Evolutionary conservation across 2,888 invertebrate genomes (phyloP).

Genomic region (Trissolcus brochymenae): DNA sequence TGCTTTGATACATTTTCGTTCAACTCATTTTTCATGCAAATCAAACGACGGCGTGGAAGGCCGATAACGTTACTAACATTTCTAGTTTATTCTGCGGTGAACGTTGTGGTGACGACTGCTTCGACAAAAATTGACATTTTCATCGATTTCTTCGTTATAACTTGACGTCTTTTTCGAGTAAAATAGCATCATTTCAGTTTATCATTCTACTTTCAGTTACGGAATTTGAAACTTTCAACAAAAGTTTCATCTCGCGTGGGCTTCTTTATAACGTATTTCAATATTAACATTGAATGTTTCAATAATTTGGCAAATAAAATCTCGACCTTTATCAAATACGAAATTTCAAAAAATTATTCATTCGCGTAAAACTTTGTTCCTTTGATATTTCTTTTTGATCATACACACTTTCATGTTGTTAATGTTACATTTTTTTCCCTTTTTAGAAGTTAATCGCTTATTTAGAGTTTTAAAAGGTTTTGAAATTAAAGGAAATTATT

Average conservation of each 20-base stretch:
- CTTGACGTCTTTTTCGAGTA: slow-evolving; percentile 38
- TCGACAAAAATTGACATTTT: slow-evolving; percentile 46
- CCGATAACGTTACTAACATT: slow-evolving; percentile 48
- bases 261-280: background rate
- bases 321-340: background rate
- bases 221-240: slow-evolving; percentile 23
- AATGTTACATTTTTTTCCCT: too few species aligned
- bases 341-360: background rate
- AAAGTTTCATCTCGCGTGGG: slow-evolving; percentile 9
- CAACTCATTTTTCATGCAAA: slow-evolving; percentile 47
- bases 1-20: slow-evolving; percentile 33
- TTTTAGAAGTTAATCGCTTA: too few species aligned
- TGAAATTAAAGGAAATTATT: too few species aligned
- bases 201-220: slow-evolving; percentile 30
- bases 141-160: slow-evolving; percentile 50
- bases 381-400: slow-evolving; percentile 3
- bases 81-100: slow-evolving; percentile 47
- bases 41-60: slow-evolving; percentile 30
- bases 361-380: background rate
- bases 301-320: slow-evolving; percentile 23
- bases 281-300: slow-evolving; percentile 13
- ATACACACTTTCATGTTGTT: too few species aligned
- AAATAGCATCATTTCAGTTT: slow-evolving; percentile 44
- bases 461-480: too few species aligned
- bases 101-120: slow-evolving; percentile 44